Base-by-base conservation (phyloP, 2,797 vertebrate genomes). In the Synaphobranchus kaupii region DNA sequence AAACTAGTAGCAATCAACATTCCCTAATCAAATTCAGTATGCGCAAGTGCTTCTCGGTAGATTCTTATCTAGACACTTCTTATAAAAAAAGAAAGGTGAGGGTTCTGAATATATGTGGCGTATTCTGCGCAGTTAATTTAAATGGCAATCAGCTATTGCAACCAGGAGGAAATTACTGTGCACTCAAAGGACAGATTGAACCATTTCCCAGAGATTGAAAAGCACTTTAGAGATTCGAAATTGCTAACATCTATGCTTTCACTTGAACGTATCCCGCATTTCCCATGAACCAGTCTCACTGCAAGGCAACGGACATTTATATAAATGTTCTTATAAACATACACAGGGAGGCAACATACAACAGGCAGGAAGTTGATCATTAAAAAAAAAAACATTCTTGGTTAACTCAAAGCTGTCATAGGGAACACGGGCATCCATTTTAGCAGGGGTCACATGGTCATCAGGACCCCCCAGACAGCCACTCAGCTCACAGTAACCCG, bases 151-250 rank as follows among this genome's bases (percentile, higher is more conserved):
- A 80, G 39, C 76, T 47, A 6, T 44, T 20, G 1, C 17, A 22
- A 9, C 39, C 0, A 3, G 20, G 22, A 80, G 76, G 76, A 48
- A 80, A 50, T 80, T 80, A 50, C 47, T 48, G 17, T 80, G 20
- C 20, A 8, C 76, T 80, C 47, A 80, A n/a, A 25, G 47, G 73
- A 47, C 39, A 78, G 73, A 78, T 44, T 78, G 73, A 78, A 78
- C 39, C 39, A 44, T 7, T 22, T 48, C 44, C 76, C 44, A 44
- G 76, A 80, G 76, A 48, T 8, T n/a, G 7, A 9, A 48, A 47
- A 80, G 76, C 47, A 80, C 44, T 48, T 80, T 48, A n/a, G 34
- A 44, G 15, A 71, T 31, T 20, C 20, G 3, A 34, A 39, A 20
- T 76, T 9, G 28, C 66, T 31, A 31, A 13, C n/a, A 71, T 44